A percentile compares a stretch with the other conserved stretches of the same genome.
phyloP scores from a whole-genome alignment of 2,113 vertebrate genomes.

The Acinonyx jubatus region DNA sequence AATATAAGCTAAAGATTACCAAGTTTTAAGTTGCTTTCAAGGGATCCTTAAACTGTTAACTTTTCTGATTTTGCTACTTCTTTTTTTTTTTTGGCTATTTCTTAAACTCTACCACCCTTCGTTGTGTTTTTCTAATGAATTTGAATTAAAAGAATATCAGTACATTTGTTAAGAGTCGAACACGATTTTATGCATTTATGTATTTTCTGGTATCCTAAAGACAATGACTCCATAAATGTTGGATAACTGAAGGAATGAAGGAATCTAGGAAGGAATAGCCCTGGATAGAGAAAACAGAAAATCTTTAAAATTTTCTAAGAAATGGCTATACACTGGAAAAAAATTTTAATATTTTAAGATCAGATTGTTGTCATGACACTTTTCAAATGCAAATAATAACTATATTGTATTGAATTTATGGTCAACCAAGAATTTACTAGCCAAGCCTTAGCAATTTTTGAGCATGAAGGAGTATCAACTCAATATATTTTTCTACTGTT shows the following conservation, averaged over 20 bases:
- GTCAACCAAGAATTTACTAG: background rate
- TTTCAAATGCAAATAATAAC: background rate
- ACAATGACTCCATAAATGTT: background rate
- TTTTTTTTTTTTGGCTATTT: conserved; percentile 29
- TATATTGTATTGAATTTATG: background rate
- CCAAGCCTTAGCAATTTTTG: conserved; percentile 22
- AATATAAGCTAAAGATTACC: background rate
- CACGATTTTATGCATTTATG: background rate
- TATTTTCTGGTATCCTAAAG: background rate
- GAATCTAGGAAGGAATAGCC: background rate
- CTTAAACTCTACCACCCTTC: background rate
- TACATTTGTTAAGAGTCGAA: conserved; percentile 14
- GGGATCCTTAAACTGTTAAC: background rate
- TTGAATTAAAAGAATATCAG: background rate
- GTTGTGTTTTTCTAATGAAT: background rate
- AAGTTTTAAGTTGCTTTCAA: background rate
- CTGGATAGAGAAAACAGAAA: background rate
- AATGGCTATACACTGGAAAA: background rate
- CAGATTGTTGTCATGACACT: background rate
- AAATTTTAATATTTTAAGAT: background rate
- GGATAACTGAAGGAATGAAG: background rate
- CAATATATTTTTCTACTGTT: conserved; percentile 28
- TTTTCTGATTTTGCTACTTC: conserved; percentile 1
- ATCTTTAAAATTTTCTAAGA: background rate
- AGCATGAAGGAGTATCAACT: background rate